phyloP scores from a whole-genome alignment of 2,888 invertebrate species.

The Desoria tigrina region DNA sequence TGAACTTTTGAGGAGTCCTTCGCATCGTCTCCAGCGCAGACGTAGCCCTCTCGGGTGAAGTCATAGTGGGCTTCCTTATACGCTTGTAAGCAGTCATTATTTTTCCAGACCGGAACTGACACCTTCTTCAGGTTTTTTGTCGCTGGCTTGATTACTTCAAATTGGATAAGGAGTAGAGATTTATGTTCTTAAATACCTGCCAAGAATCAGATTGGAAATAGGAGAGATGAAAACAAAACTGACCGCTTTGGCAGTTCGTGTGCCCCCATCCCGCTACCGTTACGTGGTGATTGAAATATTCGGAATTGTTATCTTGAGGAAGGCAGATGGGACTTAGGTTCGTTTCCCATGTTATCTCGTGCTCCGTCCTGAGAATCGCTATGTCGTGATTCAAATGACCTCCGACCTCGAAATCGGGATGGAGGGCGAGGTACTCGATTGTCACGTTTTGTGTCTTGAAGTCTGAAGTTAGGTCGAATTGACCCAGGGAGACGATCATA shows the following conservation, averaged over 20 bases:
- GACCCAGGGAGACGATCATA: constrained; percentile 33
- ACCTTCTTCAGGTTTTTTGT: constrained; percentile 38
- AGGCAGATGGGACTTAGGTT: constrained; percentile 43
- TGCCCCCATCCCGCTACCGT: constrained; percentile 47
- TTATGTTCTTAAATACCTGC: too few relatives aligned
- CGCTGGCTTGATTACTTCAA: background rate
- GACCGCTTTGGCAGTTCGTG: constrained; percentile 10
- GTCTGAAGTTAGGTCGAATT: constrained; percentile 22
- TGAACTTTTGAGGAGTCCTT: constrained; percentile 39
- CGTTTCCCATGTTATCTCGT: constrained; percentile 30
- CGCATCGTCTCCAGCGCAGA: constrained; percentile 42
- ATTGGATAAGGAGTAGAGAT: too few relatives aligned
- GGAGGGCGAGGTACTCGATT: constrained; percentile 32
- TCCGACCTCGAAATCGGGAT: constrained; percentile 33
- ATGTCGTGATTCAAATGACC: constrained; percentile 40
- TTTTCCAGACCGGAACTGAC: constrained; percentile 38
- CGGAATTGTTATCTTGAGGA: constrained; percentile 24
- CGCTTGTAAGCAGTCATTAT: constrained; percentile 27
- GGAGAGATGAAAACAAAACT: background rate
- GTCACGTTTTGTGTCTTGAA: constrained; percentile 22
- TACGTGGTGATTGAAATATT: constrained; percentile 9
- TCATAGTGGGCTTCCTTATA: constrained; percentile 32
- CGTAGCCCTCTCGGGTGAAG: constrained; percentile 28
- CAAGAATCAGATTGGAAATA: background rate
- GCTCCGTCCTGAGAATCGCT: constrained; percentile 38